These are phyloP conservation scores for Xiphophorus couchianus DNA, from an alignment of 2,113 vertebrate species.

Conservation along the genomic window DNA sequence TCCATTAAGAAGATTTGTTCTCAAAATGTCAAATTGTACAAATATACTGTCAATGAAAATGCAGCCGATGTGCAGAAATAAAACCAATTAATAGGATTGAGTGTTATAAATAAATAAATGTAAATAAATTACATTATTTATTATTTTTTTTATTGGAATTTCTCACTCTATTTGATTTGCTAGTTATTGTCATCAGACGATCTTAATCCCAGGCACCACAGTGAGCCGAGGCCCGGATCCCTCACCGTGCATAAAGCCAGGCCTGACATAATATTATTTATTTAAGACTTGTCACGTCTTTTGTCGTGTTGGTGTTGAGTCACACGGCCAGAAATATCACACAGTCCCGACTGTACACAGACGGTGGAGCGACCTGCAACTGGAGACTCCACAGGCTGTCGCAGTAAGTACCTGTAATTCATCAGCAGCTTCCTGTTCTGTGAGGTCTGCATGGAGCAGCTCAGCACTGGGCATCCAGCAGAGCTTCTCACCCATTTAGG, in stretches of 20 bases:
- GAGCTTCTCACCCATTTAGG: constrained; percentile 29
- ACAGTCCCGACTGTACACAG: constrained; percentile 31
- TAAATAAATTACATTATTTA: neutral
- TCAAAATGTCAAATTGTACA: too few relatives aligned
- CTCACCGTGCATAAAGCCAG: constrained; percentile 19
- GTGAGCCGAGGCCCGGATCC: constrained; percentile 18
- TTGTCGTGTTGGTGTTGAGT: constrained; percentile 45
- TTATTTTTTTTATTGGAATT: neutral
- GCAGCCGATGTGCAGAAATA: too few relatives aligned
- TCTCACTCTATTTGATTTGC: neutral
- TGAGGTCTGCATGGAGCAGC: constrained; percentile 51
- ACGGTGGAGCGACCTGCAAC: constrained; percentile 37
- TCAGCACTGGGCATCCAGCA: constrained; percentile 14
- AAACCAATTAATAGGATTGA: too few relatives aligned
- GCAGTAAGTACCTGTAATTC: constrained; percentile 41
- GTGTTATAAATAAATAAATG: too few relatives aligned
- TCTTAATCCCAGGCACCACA: neutral
- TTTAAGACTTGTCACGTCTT: constrained; percentile 39
- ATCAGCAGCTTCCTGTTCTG: constrained; percentile 45
- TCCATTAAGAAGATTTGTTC: too few relatives aligned
- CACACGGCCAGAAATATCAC: constrained; percentile 59
- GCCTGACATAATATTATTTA: constrained; percentile 38
- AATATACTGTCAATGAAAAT: too few relatives aligned
- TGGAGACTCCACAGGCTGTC: constrained; percentile 38
- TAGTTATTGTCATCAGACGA: neutral